phyloP scores from a whole-genome alignment of 2,113 vertebrate species.

The Carlito syrichta region DNA sequence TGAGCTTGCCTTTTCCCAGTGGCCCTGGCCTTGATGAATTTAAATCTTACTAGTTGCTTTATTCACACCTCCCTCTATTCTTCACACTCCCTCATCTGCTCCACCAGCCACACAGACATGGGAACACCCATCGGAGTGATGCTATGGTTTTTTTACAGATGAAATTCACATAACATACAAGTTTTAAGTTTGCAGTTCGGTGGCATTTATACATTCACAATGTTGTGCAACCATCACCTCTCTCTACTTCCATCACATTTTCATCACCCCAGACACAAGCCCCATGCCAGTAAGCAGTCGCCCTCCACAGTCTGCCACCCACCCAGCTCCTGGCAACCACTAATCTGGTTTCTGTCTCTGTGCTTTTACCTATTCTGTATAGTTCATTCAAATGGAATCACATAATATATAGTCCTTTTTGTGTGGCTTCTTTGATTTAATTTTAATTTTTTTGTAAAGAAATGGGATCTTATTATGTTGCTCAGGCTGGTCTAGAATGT shows the following conservation, averaged over 20 bases:
- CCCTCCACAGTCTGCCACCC: rapidly evolving
- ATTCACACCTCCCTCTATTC: not conserved
- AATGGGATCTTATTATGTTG: too few species aligned
- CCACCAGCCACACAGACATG: not conserved
- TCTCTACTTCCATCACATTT: not conserved
- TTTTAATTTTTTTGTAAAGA: too few species aligned
- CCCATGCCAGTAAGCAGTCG: too few species aligned
- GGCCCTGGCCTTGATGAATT: not conserved
- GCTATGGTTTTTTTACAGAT: not conserved
- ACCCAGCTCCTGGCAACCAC: not conserved
- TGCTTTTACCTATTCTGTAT: not conserved
- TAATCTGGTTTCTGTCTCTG: not conserved
- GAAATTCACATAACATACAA: not conserved
- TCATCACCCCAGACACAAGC: not conserved
- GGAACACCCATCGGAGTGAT: not conserved
- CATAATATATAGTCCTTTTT: not conserved
- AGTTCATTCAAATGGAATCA: not conserved
- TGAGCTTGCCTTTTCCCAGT: not conserved
- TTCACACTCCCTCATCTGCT: not conserved
- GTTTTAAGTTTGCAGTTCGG: not conserved
- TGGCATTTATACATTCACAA: not conserved
- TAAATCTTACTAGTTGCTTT: not conserved
- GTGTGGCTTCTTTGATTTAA: not conserved
- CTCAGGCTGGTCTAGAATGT: too few species aligned
- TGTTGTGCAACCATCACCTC: not conserved